A percentile compares a stretch with the other conserved stretches of the same genome.
phyloP scores from a whole-genome alignment of 2,888 invertebrate species.

The Ochropacha duplaris region DNA sequence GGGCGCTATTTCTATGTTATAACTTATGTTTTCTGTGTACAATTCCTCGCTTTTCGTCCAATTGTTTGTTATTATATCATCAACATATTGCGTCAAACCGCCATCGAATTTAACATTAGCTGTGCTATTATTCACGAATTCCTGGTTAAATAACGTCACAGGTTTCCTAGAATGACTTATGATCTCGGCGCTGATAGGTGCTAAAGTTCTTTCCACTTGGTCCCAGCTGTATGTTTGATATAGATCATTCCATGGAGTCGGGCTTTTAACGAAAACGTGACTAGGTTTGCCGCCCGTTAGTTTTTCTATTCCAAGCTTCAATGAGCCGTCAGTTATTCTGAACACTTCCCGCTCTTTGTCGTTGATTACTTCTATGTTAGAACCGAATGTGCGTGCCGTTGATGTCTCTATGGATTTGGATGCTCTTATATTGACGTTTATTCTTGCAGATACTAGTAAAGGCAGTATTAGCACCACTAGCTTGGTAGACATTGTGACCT shows the following conservation, averaged over 20 bases:
- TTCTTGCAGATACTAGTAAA: constrained; percentile 8
- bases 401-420: constrained; percentile 10
- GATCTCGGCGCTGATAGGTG: constrained; percentile 24
- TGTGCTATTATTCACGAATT: constrained; percentile 28
- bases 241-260: constrained; percentile 48
- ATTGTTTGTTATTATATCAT: constrained; percentile 28
- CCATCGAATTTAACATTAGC: constrained; percentile 26
- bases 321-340: constrained; percentile 24
- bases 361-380: constrained; percentile 25
- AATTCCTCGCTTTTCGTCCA: constrained; percentile 31
- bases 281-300: constrained; percentile 32
- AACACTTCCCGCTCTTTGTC: constrained; percentile 35
- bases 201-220: constrained; percentile 32
- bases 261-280: constrained; percentile 36
- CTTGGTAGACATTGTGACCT: background rate
- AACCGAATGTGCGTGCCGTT: constrained; percentile 21
- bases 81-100: constrained; percentile 27
- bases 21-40: constrained; percentile 15
- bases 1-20: background rate
- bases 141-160: constrained; percentile 20
- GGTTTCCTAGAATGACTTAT: constrained; percentile 24
- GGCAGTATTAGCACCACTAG: constrained; percentile 11
- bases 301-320: constrained; percentile 25
- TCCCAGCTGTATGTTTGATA: constrained; percentile 37
- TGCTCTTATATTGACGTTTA: constrained; percentile 13